A percentile compares a stretch with the other conserved stretches of the same genome.
Evolutionary conservation across 1,140 invertebrate species (phyloP).

Genomic region (Drosophila setifemur): DNA sequence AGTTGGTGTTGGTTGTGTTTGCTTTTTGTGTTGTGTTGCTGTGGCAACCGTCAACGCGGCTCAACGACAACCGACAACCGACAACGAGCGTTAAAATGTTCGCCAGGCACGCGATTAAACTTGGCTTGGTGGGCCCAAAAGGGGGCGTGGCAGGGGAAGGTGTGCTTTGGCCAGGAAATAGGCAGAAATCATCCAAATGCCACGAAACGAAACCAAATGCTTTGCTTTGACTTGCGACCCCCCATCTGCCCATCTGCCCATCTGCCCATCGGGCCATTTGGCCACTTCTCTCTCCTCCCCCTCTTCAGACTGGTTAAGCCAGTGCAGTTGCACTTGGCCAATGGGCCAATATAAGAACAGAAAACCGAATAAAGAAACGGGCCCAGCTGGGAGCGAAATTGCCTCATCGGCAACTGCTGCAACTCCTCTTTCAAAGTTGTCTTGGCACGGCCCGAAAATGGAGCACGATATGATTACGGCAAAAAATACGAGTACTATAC

Average conservation of each 20-base stretch:
- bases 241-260: slow-evolving; percentile 13
- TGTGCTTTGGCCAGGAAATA: slow-evolving; percentile 55
- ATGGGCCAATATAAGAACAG: background rate
- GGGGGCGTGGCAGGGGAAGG: background rate
- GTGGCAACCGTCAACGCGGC: no score
- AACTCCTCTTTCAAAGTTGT: slow-evolving; percentile 56
- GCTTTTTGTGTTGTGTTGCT: slow-evolving; percentile 54
- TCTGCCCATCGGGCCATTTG: background rate
- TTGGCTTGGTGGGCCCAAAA: slow-evolving; percentile 12
- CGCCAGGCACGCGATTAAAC: slow-evolving; percentile 71
- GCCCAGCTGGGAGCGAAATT: slow-evolving; percentile 39
- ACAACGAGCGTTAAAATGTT: slow-evolving; percentile 69
- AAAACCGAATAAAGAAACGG: background rate
- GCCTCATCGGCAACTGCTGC: slow-evolving; percentile 44
- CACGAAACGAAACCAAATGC: slow-evolving; percentile 64
- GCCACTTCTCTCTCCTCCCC: background rate
- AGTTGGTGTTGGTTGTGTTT: slow-evolving; percentile 25
- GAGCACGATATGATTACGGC: slow-evolving; percentile 36
- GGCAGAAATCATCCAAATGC: slow-evolving; percentile 77
- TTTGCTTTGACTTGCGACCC: slow-evolving; percentile 33
- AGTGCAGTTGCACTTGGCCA: slow-evolving; percentile 40
- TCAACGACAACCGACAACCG: slow-evolving; percentile 35
- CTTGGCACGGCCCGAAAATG: slow-evolving; percentile 62
- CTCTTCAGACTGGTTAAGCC: background rate
- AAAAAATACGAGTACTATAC: no score